A percentile compares a stretch with the other conserved stretches of the same genome.
phyloP scores from a whole-genome alignment of 2,888 invertebrate species.

The Drosophila koepferae region DNA sequence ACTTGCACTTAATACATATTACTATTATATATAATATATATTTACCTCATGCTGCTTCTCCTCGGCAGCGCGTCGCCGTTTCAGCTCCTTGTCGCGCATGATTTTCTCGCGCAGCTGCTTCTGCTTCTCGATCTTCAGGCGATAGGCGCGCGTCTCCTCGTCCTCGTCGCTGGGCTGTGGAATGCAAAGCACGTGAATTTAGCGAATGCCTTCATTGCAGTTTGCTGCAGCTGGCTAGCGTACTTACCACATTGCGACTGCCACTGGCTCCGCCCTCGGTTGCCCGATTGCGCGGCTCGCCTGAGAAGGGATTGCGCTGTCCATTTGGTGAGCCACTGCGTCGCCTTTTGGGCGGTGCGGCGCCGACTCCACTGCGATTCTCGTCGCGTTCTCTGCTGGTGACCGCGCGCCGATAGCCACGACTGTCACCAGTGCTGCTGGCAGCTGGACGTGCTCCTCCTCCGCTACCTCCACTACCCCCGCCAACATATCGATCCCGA shows the following conservation, averaged over 20 bases:
- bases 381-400: conserved; percentile 79
- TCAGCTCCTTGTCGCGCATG: conserved; percentile 85
- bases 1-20: too few species aligned
- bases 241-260: conserved; percentile 76
- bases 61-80: conserved; percentile 85
- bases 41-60: conserved; percentile 84
- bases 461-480: neutral
- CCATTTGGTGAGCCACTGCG: conserved; percentile 81
- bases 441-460: conserved; percentile 20
- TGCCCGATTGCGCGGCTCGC: conserved; percentile 74
- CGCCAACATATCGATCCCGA: conserved; percentile 54
- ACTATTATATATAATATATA: neutral
- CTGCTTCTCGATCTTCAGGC: conserved; percentile 86
- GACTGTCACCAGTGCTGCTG: conserved; percentile 37
- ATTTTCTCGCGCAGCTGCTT: conserved; percentile 85
- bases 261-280: conserved; percentile 64
- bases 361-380: conserved; percentile 60
- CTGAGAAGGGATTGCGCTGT: conserved; percentile 64
- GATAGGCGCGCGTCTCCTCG: conserved; percentile 86
- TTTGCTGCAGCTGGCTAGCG: neutral
- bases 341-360: conserved; percentile 76
- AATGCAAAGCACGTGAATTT: neutral
- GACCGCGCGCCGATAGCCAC: conserved; percentile 73
- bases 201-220: neutral
- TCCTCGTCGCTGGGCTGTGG: conserved; percentile 85